These are phyloP conservation scores for Rousettus leschenaultii DNA, from an alignment of 2,113 vertebrate species.

Conservation along the genomic window DNA sequence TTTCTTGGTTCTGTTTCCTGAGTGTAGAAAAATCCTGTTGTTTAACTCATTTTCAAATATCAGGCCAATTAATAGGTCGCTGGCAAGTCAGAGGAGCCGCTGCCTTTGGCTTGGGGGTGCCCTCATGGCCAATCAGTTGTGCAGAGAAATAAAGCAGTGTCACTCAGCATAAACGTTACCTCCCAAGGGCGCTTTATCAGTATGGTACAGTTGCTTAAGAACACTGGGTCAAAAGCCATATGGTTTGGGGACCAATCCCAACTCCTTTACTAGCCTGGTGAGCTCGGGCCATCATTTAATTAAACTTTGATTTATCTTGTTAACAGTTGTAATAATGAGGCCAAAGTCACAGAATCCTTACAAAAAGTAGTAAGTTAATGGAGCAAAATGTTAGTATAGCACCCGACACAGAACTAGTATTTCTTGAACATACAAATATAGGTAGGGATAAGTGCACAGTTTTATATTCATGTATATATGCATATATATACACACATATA, in stretches of 20 bases:
- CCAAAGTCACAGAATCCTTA: background rate
- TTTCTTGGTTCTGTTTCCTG: background rate
- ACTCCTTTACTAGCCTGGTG: background rate
- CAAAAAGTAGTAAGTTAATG: background rate
- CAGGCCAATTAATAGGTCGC: background rate
- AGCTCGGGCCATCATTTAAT: background rate
- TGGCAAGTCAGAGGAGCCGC: background rate
- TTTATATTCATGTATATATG: background rate
- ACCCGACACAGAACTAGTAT: background rate
- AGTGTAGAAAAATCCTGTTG: background rate
- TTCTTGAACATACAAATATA: background rate
- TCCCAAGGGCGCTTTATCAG: accelerated
- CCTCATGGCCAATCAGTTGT: background rate
- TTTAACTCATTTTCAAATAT: background rate
- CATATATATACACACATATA: background rate
- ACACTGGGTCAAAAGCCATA: background rate
- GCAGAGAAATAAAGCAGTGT: background rate
- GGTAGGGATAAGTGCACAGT: background rate
- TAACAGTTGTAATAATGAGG: background rate
- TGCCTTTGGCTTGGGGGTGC: background rate
- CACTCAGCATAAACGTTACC: background rate
- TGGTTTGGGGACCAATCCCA: background rate
- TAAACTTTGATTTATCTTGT: background rate
- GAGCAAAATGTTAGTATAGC: background rate
- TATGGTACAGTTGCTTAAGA: background rate